Evolutionary conservation across 2,113 vertebrate genomes (phyloP).

Genomic region (Triplophysa tibetana): DNA sequence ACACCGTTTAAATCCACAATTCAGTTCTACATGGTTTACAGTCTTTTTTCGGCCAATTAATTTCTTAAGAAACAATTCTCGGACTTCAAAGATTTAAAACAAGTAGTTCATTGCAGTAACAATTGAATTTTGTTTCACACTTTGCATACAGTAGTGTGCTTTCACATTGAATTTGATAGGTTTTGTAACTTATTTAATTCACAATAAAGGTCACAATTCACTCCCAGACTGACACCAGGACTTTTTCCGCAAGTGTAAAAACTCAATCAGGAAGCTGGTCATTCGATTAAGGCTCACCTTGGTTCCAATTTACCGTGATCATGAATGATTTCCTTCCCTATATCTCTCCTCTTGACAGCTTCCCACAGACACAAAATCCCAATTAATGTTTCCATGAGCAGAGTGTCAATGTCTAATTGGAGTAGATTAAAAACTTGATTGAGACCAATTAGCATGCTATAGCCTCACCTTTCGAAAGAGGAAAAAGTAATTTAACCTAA

Average conservation of each 20-base stretch:
- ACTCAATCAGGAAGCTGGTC: slow-evolving; percentile 37
- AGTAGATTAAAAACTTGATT: slow-evolving; percentile 63
- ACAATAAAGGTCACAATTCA: neutral
- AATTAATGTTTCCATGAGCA: slow-evolving; percentile 62
- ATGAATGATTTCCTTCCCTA: slow-evolving; percentile 55
- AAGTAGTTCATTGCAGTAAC: too few relatives aligned
- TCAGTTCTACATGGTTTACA: too few relatives aligned
- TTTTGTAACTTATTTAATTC: neutral
- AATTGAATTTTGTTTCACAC: too few relatives aligned
- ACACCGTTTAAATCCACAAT: too few relatives aligned
- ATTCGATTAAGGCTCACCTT: slow-evolving; percentile 48
- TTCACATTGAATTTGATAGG: neutral
- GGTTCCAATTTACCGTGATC: slow-evolving; percentile 65
- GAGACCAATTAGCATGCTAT: slow-evolving; percentile 57
- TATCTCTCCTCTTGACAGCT: slow-evolving; percentile 56
- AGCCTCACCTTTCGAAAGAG: slow-evolving; percentile 53
- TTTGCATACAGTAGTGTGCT: too few relatives aligned
- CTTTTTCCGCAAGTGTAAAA: slow-evolving; percentile 29
- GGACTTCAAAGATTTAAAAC: too few relatives aligned
- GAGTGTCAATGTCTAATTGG: slow-evolving; percentile 64
- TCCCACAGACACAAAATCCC: slow-evolving; percentile 64
- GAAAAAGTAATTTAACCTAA: slow-evolving; percentile 59
- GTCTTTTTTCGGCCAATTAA: too few relatives aligned
- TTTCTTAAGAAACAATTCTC: too few relatives aligned
- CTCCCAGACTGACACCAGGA: neutral